These are phyloP conservation scores for Ericerus pela DNA, from an alignment of 1,140 invertebrate genomes.

Conservation along the genomic window DNA sequence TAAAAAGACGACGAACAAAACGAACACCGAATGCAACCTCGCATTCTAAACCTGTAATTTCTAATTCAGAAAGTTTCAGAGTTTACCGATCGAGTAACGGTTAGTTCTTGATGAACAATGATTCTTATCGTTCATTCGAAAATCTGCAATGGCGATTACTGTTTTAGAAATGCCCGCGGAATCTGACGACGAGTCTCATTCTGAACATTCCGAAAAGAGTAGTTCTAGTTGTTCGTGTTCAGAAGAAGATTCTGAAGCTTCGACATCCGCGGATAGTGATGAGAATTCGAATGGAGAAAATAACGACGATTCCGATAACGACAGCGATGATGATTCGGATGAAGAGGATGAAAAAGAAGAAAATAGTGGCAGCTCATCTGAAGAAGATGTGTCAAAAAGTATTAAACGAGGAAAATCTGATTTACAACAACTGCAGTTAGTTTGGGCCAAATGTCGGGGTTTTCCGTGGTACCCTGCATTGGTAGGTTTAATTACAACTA, in stretches of 20 bases:
- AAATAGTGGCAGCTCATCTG: neutral
- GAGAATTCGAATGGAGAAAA: neutral
- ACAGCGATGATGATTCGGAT: slow-evolving; percentile 1
- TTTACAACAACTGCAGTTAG: slow-evolving; percentile 50
- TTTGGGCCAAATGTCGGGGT: slow-evolving; percentile 92
- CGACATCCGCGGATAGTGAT: slow-evolving; percentile 18
- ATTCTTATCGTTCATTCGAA: neutral
- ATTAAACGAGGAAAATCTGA: slow-evolving; percentile 22
- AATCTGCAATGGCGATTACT: neutral
- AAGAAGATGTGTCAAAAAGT: too few species aligned
- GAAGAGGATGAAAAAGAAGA: neutral
- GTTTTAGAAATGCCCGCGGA: slow-evolving; percentile 24
- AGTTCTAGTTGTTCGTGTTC: slow-evolving; percentile 21
- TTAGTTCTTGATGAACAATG: neutral
- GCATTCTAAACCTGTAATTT: slow-evolving; percentile 2
- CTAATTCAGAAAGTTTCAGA: slow-evolving; percentile 39
- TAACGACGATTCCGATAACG: slow-evolving; percentile 15
- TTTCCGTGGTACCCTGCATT: slow-evolving; percentile 95
- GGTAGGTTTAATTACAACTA: slow-evolving; percentile 30
- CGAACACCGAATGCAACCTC: neutral
- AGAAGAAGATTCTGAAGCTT: slow-evolving; percentile 16
- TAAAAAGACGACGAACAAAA: slow-evolving; percentile 1
- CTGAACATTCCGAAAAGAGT: slow-evolving; percentile 26
- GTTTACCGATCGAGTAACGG: slow-evolving; percentile 36
- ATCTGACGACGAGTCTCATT: slow-evolving; percentile 30